These are phyloP conservation scores for Cyanocitta stelleri DNA, from an alignment of 2,113 vertebrate genomes.

Conservation along the genomic window DNA sequence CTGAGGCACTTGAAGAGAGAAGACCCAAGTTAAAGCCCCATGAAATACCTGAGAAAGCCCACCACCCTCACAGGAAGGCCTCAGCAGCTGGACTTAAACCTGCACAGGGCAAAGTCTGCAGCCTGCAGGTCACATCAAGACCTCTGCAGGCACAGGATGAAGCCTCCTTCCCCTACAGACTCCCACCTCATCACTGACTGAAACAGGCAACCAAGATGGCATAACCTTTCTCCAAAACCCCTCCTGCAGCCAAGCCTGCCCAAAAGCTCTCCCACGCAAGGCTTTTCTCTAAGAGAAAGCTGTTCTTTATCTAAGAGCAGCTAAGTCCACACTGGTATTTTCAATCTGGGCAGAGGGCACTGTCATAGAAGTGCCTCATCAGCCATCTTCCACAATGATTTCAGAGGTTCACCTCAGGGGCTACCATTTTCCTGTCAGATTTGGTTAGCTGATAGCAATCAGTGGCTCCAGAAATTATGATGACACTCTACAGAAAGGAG, in stretches of 20 bases:
- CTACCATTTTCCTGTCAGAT: background rate
- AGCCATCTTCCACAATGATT: background rate
- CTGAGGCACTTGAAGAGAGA: background rate
- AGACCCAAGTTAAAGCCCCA: background rate
- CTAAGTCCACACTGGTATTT: background rate
- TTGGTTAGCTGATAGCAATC: conserved; percentile 23
- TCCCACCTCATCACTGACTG: background rate
- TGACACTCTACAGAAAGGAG: background rate
- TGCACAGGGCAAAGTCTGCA: background rate
- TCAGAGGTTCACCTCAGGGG: background rate
- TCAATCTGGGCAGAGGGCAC: background rate
- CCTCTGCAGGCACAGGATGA: background rate
- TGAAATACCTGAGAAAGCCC: background rate
- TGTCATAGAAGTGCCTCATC: background rate
- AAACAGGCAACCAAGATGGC: background rate
- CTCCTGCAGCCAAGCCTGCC: background rate
- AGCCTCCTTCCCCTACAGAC: background rate
- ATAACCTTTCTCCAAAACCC: background rate
- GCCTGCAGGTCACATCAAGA: background rate
- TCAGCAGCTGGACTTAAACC: background rate
- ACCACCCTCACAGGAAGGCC: background rate
- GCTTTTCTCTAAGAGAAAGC: background rate
- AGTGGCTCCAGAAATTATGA: background rate
- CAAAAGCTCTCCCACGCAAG: background rate
- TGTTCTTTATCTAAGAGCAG: background rate